Base-by-base conservation (phyloP, 2,888 invertebrate genomes). In the Punctoribates punctum region DNA sequence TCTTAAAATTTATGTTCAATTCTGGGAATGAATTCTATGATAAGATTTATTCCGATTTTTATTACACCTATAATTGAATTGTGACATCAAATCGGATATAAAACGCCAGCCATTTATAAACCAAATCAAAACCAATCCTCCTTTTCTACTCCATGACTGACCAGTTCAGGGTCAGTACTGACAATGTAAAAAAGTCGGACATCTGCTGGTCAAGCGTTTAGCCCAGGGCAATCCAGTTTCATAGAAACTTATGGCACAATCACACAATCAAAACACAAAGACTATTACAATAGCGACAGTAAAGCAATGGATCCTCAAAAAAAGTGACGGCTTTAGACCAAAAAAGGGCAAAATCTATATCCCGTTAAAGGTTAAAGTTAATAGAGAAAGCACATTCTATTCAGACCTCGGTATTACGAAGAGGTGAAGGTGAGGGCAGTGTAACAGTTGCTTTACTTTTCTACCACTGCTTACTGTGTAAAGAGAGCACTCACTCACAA, bases 151-250 rank as follows among this genome's bases (percentile, higher is more conserved):
- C n/a, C n/a, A n/a, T n/a, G n/a, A n/a, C n/a, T n/a, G n/a, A n/a
- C n/a, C n/a, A n/a, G n/a, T n/a, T n/a, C n/a, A n/a, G n/a, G n/a
- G n/a, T n/a, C n/a, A n/a, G n/a, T n/a, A n/a, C n/a, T n/a, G n/a
- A n/a, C n/a, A n/a, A 60, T 25, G 23, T 3, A 65, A 65, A 29
- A 65, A 11, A 15, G 15, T 17, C 25, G 65, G 65, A 65, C 65
- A 65, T 65, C 65, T 65, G 65, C 34, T 34, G 65, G 65, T 65
- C 65, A 65, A 65, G 65, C 65, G 34, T 65, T 29, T 65, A 65
- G 29, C 65, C 65, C 25, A 6, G 17, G 17, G 65, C 65, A 34
- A 34, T 29, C 27, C 3, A 34, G 13, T 65, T 65, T 65, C 15
- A 29, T 65, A 29, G 65, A 65, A 5, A 65, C 65, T 65, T 65